Evolutionary conservation across 2,113 vertebrate species (phyloP).

Genomic region (Syngnathus typhle): DNA sequence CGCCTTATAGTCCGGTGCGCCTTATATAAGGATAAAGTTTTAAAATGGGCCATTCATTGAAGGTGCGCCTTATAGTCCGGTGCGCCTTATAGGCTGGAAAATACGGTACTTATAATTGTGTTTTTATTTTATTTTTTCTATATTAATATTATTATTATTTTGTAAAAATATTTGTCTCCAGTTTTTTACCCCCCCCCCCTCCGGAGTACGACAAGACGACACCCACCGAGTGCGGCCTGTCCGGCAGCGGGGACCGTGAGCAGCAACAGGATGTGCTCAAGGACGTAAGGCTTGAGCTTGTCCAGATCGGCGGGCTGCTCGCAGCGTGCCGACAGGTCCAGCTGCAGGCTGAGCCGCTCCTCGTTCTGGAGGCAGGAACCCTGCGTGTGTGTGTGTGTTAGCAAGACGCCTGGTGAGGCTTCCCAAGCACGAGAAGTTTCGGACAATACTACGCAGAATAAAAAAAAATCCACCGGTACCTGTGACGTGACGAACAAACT

Average conservation of each 20-base stretch:
- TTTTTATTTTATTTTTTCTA: no score
- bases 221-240: conserved; percentile 48
- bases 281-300: conserved; percentile 86
- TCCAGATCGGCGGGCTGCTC: conserved; percentile 82
- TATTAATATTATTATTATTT: no score
- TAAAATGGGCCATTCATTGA: no score
- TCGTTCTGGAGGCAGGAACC: conserved; percentile 77
- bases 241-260: conserved; percentile 71
- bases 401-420: conserved; percentile 5
- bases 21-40: no score
- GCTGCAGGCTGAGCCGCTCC: conserved; percentile 78
- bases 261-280: conserved; percentile 90
- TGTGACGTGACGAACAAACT: conserved; percentile 74
- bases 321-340: conserved; percentile 81
- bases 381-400: conserved; percentile 53
- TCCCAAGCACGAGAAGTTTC: background rate
- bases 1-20: no score
- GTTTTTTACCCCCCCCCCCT: no score
- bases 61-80: no score
- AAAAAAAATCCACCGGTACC: conserved; percentile 60
- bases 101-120: no score
- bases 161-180: no score
- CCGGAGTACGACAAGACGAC: background rate
- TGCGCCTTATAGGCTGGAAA: no score
- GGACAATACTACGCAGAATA: no score